phyloP scores from a whole-genome alignment of 1,140 invertebrate species.

The Eufriesea mexicana region DNA sequence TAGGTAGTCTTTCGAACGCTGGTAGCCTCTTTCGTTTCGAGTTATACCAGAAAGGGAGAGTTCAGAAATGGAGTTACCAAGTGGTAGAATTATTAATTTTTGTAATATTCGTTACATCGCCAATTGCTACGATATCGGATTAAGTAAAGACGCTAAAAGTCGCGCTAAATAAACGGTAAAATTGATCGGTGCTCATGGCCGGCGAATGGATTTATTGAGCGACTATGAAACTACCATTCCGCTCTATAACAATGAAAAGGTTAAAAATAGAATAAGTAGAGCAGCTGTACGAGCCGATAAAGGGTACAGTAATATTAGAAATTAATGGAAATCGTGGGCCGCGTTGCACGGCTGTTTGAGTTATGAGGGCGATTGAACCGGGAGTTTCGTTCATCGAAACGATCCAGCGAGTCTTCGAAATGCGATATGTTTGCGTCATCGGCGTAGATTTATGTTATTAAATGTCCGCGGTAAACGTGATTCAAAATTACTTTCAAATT shows the following conservation, averaged over 20 bases:
- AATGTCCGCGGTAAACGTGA: not conserved
- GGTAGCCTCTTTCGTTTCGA: not conserved
- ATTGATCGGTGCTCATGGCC: not conserved
- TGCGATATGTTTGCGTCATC: not conserved
- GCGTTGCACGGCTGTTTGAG: slow-evolving; percentile 1
- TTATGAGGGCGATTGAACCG: slow-evolving; percentile 6
- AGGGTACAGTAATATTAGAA: slow-evolving; percentile 6
- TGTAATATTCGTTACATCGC: not conserved
- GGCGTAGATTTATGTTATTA: not conserved
- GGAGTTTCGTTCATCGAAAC: not conserved
- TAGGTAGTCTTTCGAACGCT: not conserved
- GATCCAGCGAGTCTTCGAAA: slow-evolving; percentile 6
- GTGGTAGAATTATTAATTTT: no score
- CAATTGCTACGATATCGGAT: not conserved
- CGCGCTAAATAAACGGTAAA: not conserved
- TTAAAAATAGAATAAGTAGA: slow-evolving; percentile 21
- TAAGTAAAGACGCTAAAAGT: not conserved
- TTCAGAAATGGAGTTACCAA: not conserved
- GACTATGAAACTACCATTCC: not conserved
- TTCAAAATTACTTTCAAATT: not conserved
- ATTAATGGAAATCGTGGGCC: slow-evolving; percentile 13
- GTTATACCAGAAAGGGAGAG: no score
- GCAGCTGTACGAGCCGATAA: slow-evolving; percentile 6
- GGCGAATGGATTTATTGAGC: slow-evolving; percentile 6
- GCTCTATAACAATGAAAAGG: not conserved